These are phyloP conservation scores for Aricia artaxerxes DNA, from an alignment of 2,888 invertebrate species.

Conservation along the genomic window DNA sequence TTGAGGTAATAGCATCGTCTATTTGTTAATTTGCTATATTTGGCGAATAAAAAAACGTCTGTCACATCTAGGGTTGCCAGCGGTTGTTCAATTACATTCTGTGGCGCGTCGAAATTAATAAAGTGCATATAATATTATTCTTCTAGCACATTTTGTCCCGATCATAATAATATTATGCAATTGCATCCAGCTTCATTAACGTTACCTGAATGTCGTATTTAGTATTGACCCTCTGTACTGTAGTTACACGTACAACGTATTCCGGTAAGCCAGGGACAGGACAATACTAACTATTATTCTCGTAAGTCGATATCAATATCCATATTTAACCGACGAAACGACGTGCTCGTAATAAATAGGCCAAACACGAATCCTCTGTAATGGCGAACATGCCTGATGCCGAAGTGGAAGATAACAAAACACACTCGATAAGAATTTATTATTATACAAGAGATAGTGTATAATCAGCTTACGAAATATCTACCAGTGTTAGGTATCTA, in stretches of 20 bases:
- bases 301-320: background rate
- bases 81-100: too few relatives aligned
- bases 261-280: too few relatives aligned
- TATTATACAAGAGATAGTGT: conserved; percentile 12
- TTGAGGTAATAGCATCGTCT: conserved; percentile 9
- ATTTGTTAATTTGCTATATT: background rate
- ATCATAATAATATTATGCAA: background rate
- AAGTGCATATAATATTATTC: too few relatives aligned
- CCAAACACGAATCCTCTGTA: background rate
- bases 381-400: background rate
- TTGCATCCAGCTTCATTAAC: too few relatives aligned
- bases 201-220: too few relatives aligned
- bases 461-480: background rate
- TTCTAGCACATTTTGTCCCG: background rate
- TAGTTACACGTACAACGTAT: too few relatives aligned
- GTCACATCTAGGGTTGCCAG: background rate
- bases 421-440: conserved; percentile 16
- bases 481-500: background rate
- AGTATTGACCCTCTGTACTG: too few relatives aligned
- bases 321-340: background rate
- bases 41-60: background rate
- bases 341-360: background rate
- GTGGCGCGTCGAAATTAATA: too few relatives aligned
- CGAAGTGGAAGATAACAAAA: background rate
- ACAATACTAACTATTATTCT: background rate